Evolutionary conservation across 2,113 vertebrate genomes (phyloP).

Genomic region (Alligator sinensis): DNA sequence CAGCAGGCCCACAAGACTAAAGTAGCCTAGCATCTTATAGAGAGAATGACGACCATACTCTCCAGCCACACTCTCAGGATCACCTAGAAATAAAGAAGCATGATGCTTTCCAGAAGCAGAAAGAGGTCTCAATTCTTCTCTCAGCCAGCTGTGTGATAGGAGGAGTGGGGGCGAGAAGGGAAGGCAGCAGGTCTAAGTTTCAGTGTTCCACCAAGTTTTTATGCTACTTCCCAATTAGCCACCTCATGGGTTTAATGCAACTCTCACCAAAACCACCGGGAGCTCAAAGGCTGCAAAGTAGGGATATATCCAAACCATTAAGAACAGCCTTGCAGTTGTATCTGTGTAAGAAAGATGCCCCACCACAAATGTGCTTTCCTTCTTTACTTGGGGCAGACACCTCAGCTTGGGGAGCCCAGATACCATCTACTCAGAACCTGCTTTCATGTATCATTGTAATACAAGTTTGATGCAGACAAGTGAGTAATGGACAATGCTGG

Average conservation of each 20-base stretch:
- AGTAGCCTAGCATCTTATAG: constrained; percentile 99
- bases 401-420: background rate
- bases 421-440: background rate
- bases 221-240: background rate
- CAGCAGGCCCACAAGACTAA: constrained; percentile 96
- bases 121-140: background rate
- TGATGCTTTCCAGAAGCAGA: background rate
- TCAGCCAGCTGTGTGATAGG: background rate
- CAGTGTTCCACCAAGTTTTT: background rate
- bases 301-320: background rate
- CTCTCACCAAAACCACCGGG: background rate
- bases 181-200: background rate
- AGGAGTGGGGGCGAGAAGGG: background rate
- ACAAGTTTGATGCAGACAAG: background rate
- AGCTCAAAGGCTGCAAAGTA: background rate
- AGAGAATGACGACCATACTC: constrained; percentile 97
- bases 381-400: background rate
- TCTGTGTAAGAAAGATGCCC: background rate
- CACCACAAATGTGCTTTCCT: background rate
- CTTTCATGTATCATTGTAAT: background rate
- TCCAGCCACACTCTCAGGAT: constrained; percentile 98
- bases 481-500: background rate
- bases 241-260: background rate
- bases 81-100: constrained; percentile 79
- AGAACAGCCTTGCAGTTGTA: background rate